These are phyloP conservation scores for Channallabes apus DNA, from an alignment of 2,797 vertebrate genomes.

Conservation along the genomic window DNA sequence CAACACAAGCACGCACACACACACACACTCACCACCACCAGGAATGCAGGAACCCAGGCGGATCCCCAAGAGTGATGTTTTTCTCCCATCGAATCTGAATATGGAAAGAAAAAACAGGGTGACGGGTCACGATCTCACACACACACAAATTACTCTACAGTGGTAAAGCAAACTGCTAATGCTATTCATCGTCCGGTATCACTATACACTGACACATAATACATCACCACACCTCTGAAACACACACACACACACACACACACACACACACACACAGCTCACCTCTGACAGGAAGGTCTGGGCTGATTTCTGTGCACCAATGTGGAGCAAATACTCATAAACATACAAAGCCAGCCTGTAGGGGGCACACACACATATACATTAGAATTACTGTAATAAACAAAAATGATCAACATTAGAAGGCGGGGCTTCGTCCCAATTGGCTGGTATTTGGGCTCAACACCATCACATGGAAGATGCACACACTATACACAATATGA, in stretches of 20 bases:
- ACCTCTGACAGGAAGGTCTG: slow-evolving; percentile 99
- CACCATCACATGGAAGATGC: too few species aligned
- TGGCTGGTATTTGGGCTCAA: background rate
- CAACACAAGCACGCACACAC: background rate
- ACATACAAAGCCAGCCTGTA: slow-evolving; percentile 92
- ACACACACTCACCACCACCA: slow-evolving; percentile 93
- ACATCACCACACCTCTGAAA: too few species aligned
- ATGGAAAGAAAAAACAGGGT: background rate
- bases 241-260: too few species aligned
- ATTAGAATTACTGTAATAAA: background rate
- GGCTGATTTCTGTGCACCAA: slow-evolving; percentile 97
- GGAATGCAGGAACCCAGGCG: slow-evolving; percentile 96
- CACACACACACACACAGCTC: slow-evolving; percentile 56
- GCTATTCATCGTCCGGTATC: background rate
- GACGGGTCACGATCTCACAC: background rate
- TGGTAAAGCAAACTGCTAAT: background rate
- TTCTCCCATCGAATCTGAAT: slow-evolving; percentile 97
- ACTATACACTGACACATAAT: background rate
- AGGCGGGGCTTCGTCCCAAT: background rate
- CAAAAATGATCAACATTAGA: background rate
- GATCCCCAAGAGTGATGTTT: slow-evolving; percentile 96
- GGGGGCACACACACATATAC: slow-evolving; percentile 46
- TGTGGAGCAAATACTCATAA: slow-evolving; percentile 97
- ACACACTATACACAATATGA: too few species aligned
- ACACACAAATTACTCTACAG: background rate